These are phyloP conservation scores for Rissa tridactyla DNA, from an alignment of 2,113 vertebrate genomes.

Conservation along the genomic window DNA sequence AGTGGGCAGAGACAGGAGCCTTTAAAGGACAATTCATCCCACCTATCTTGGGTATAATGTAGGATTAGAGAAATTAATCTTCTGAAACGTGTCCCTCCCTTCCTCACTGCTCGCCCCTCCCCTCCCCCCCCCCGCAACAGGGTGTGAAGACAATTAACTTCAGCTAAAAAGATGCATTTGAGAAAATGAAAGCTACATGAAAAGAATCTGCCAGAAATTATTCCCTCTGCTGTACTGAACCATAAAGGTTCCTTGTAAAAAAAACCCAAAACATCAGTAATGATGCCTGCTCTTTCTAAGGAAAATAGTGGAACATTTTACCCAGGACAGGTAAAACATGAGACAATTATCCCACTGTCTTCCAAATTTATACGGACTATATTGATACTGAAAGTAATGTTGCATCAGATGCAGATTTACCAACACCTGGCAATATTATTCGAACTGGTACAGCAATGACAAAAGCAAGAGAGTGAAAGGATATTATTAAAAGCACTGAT, in stretches of 20 bases:
- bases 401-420: not conserved
- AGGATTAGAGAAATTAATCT: not conserved
- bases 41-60: not conserved
- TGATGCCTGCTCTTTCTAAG: not conserved
- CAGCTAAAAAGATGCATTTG: not conserved
- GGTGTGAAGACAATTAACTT: not conserved
- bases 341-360: not conserved
- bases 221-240: not conserved
- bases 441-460: not conserved
- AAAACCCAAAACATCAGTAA: not conserved
- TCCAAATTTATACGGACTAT: not conserved
- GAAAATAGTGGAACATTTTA: not conserved
- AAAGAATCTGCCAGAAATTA: not conserved
- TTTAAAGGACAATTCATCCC: not conserved
- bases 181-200: not conserved
- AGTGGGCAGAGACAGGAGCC: not conserved
- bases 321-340: not conserved
- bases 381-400: not conserved
- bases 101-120: not conserved
- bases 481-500: not conserved
- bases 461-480: not conserved
- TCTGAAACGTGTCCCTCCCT: not conserved
- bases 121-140: accelerated
- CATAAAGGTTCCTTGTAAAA: not conserved
- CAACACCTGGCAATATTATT: not conserved